Evolutionary conservation across 1,140 invertebrate genomes (phyloP), one percentile per base, ranked within the genome.

Genomic region (Rhopalosiphum padi): DNA sequence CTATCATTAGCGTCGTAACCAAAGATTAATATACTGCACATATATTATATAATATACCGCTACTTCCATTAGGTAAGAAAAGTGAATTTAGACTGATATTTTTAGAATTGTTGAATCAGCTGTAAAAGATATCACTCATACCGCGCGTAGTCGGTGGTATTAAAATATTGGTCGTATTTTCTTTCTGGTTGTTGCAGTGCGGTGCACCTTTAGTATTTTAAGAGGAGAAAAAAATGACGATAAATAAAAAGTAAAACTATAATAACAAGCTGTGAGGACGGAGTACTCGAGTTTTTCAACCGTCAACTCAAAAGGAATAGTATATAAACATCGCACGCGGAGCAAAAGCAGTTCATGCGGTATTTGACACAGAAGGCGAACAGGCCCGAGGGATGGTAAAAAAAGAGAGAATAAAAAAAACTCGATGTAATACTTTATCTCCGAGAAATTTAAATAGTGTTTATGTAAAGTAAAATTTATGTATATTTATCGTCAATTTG

Each of bases 391-490:
- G 43, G 30, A 88, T 15, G 46, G 41, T n/a, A 91, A 68, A 43
- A 41, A 77, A 77, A 51, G 35, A 60, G 11, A 82, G 25, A 30
- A 68, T 18, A 23, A 18, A 55, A 90, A 41, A 91, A 23, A 82
- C 48, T 7, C 46, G 37, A 91, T 82, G 90, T 46, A 83, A 91
- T 90, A 91, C 23, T 91, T 82, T 51, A 48, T 83, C 46, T 82
- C 23, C 48, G 30, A 82, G 35, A 92, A 83, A 92, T 92, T 92
- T 92, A 92, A 93, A 93, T 53, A 85, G 91, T 86, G 91, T 93
- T 93, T 55, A 55, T 86, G 91, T 85, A 92, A 92, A 92, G 91
- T 85, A 41, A 82, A 92, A 92, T 85, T n/a, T 85, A 85, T 85
- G 91, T 92, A 92, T 60, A 90, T 90, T 90, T 90, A 90, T 60